phyloP scores from a whole-genome alignment of 2,113 vertebrate genomes.

The Entomyzon cyanotis region DNA sequence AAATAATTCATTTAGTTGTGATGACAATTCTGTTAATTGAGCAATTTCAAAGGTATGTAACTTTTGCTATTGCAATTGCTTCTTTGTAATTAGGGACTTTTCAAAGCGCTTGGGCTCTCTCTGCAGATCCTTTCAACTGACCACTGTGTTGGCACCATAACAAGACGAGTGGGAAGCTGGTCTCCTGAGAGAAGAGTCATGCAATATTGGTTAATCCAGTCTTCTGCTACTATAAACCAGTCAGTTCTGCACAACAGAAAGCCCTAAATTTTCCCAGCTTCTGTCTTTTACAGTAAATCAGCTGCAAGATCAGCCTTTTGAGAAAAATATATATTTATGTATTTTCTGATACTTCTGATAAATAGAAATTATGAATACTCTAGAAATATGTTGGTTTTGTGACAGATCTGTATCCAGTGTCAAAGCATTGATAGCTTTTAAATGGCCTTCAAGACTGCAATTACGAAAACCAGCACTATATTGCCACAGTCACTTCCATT shows the following conservation, averaged over 20 bases:
- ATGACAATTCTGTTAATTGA: conserved; percentile 43
- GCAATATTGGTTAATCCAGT: background rate
- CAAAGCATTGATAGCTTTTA: background rate
- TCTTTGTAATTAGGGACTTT: conserved; percentile 26
- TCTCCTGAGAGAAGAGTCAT: background rate
- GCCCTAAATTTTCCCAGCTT: background rate
- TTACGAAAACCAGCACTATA: background rate
- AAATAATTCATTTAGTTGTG: background rate
- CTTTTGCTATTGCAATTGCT: conserved; percentile 1
- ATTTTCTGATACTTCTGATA: background rate
- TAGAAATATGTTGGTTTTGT: background rate
- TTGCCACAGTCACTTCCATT: background rate
- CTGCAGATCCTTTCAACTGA: conserved; percentile 20
- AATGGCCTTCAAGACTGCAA: background rate
- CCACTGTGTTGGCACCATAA: background rate
- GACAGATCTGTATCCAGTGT: background rate
- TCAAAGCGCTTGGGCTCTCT: conserved; percentile 3
- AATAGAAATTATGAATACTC: background rate
- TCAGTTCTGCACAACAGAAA: background rate
- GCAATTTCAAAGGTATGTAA: conserved; percentile 40
- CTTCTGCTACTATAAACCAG: background rate
- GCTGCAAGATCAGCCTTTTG: background rate
- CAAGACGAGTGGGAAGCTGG: background rate
- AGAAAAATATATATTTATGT: background rate
- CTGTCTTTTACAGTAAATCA: background rate